Evolutionary conservation across 1,140 invertebrate species (phyloP).

Genomic region (Musca domestica): DNA sequence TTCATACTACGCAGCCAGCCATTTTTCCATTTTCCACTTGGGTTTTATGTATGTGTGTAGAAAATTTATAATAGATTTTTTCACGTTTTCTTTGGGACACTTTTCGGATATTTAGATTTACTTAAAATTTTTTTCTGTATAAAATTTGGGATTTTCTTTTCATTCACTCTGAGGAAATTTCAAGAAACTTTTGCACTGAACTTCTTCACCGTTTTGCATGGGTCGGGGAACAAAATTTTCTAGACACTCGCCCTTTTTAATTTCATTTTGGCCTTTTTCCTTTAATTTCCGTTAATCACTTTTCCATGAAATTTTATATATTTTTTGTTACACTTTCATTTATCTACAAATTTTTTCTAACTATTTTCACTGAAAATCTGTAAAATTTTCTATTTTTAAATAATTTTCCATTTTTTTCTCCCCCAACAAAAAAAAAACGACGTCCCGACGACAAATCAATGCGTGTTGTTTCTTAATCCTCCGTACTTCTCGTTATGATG

Average conservation of each 20-base stretch:
- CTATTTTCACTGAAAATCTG: background rate
- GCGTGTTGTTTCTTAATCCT: conserved; percentile 9
- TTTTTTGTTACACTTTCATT: background rate
- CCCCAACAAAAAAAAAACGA: background rate
- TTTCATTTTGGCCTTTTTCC: background rate
- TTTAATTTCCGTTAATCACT: background rate
- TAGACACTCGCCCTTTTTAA: background rate
- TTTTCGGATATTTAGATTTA: background rate
- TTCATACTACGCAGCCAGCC: conserved; percentile 16
- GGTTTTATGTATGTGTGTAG: background rate
- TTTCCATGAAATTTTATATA: no score
- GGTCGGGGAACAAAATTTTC: background rate
- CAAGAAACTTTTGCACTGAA: background rate
- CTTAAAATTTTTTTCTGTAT: background rate
- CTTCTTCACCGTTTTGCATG: background rate
- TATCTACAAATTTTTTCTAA: background rate
- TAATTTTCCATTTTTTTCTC: background rate
- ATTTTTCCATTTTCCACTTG: conserved; percentile 6
- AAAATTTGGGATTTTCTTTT: background rate
- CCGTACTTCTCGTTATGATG: conserved; percentile 15
- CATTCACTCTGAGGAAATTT: background rate
- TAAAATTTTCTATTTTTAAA: background rate
- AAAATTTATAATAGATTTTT: conserved; percentile 10
- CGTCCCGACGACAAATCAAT: background rate
- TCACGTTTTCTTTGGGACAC: no score